Base-by-base conservation (phyloP, 2,113 vertebrate genomes). In the Chelonoidis abingdonii region DNA sequence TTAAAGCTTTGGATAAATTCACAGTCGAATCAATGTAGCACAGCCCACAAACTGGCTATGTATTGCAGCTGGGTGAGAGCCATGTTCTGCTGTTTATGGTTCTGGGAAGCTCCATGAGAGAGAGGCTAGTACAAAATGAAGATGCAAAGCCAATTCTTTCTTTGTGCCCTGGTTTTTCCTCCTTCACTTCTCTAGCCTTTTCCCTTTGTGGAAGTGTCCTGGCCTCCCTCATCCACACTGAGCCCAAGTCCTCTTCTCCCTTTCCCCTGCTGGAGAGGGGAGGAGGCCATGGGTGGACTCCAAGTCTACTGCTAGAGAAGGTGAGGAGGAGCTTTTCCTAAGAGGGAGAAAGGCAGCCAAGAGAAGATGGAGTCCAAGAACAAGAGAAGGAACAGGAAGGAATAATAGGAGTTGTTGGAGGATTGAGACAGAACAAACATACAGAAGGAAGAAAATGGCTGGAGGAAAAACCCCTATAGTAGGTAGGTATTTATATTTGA, bases 71-170 rank as follows among this genome's bases (percentile, higher is more conserved):
- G 76, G 65, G 4, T 2, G 65, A 76, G 24, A 12, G 27, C 94
- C 82, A 47, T 11, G 65, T 22, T 52, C 41, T 11, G 31, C 27
- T 21, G 10, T 25, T 49, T 56, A 35, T 52, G 31, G 49, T 35
- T 86, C 89, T 83, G 29, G 29, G 89, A 89, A 53, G 25, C 22
- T 84, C 83, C 75, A 14, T 16, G 49, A 89, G 49, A 83, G 92
- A 87, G 82, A 38, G 22, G 8, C 56, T 13, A 54, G 27, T 6
- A 92, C 6, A 12, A 31, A 83, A 25, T 0, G 0, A 86, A 24
- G 3, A 0, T 54, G n/a, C 62, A 80, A 80, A 50, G 1, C 3
- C 49, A 49, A 80, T n/a, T 41, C 3, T 56, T 95, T 52, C 57
- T 86, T 35, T 75, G 50, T 4, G 54, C 4, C 4, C 38, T 38